Conservation (phyloP, 1,140 invertebrate genomes). For the Drosophila arawakana region DNA sequence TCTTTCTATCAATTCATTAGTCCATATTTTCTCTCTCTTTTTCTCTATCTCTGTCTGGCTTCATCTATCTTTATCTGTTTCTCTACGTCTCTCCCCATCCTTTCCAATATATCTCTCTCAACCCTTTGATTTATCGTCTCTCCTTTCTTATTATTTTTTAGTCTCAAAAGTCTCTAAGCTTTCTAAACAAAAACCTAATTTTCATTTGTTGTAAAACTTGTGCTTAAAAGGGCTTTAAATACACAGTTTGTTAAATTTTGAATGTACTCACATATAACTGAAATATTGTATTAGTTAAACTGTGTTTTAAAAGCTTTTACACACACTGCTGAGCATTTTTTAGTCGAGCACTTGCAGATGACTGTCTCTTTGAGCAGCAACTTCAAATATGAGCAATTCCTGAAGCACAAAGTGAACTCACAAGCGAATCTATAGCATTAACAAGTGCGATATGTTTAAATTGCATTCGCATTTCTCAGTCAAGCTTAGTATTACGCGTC, state of each 20-base stretch:
- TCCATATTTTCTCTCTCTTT: not conserved
- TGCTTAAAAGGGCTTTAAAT: too few species aligned
- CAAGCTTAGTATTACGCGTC: not conserved
- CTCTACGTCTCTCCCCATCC: too few species aligned
- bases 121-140: too few species aligned
- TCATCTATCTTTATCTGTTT: too few species aligned
- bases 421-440: constrained; percentile 11
- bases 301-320: not conserved
- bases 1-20: too few species aligned
- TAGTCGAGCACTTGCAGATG: not conserved
- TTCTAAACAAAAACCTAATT: too few species aligned
- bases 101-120: not conserved
- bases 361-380: constrained; percentile 1
- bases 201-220: too few species aligned
- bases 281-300: too few species aligned
- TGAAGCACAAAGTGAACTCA: not conserved
- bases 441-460: constrained; percentile 37
- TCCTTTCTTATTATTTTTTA: too few species aligned
- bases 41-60: not conserved
- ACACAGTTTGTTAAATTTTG: too few species aligned
- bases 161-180: too few species aligned
- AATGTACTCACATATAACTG: too few species aligned
- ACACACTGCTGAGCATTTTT: not conserved
- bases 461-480: constrained; percentile 31
- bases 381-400: constrained; percentile 10